Percentiles rank a stretch among this genome's conserved stretches.
These are phyloP conservation scores for Peromyscus leucopus DNA, from an alignment of 2,113 vertebrate species.

Conservation along the genomic window DNA sequence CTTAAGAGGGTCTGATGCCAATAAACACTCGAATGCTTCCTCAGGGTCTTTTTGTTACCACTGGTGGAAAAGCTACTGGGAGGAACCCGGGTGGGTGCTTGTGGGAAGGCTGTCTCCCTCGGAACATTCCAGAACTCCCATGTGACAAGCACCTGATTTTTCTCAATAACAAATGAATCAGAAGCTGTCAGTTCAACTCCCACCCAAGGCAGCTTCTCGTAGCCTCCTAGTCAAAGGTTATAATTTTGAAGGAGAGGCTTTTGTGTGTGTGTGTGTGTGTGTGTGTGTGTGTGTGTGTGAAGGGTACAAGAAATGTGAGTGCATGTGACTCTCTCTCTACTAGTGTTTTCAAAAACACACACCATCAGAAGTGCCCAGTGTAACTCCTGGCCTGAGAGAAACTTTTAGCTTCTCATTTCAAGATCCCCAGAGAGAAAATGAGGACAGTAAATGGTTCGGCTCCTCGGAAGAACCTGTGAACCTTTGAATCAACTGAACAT, in stretches of 20 bases:
- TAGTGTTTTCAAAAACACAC: conserved; percentile 19
- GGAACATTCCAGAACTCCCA: neutral
- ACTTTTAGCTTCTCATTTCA: neutral
- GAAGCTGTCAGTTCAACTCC: conserved; percentile 66
- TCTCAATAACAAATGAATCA: conserved; percentile 67
- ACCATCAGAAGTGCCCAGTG: neutral
- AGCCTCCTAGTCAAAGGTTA: conserved; percentile 61
- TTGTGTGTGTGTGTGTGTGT: neutral
- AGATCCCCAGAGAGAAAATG: neutral
- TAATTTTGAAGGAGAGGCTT: conserved; percentile 60
- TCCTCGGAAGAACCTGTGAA: neutral
- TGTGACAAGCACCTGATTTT: conserved; percentile 57
- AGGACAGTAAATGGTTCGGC: neutral
- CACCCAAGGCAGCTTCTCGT: conserved; percentile 50
- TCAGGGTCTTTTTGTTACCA: too few species aligned
- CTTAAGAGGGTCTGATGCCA: neutral
- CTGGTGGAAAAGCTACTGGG: neutral
- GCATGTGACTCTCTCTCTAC: conserved; percentile 20
- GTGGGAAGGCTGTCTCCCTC: neutral
- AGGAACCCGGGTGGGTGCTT: too few species aligned
- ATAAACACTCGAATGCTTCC: accelerated
- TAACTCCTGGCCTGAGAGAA: neutral
- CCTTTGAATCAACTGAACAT: neutral
- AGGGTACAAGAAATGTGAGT: conserved; percentile 41
- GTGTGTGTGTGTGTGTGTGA: neutral